Percentiles rank a stretch among this genome's conserved stretches.
These are phyloP conservation scores for Sesia bembeciformis DNA, from an alignment of 2,888 invertebrate species.

Conservation along the genomic window DNA sequence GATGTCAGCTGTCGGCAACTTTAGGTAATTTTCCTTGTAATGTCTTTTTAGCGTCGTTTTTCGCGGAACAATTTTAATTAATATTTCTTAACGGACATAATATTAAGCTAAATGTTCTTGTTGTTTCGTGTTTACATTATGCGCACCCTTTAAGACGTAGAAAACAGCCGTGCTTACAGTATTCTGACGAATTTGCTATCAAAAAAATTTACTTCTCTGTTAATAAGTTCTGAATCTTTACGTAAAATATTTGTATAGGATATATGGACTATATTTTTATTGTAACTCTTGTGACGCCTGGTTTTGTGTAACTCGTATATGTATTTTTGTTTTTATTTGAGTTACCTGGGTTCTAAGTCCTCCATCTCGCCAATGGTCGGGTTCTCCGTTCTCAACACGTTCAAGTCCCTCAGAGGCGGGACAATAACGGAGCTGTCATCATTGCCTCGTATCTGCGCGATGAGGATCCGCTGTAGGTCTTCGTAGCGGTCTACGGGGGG, in stretches of 20 bases:
- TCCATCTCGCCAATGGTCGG: constrained; percentile 82
- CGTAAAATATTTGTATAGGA: too few species aligned
- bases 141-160: constrained; percentile 4
- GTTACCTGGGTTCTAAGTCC: constrained; percentile 72
- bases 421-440: constrained; percentile 68
- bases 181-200: too few species aligned
- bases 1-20: constrained; percentile 71
- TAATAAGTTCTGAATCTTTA: too few species aligned
- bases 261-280: too few species aligned
- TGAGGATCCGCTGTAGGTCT: constrained; percentile 74
- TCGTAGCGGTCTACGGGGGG: constrained; percentile 75
- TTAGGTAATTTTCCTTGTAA: constrained; percentile 63
- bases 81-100: constrained; percentile 52
- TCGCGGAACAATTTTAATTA: constrained; percentile 65
- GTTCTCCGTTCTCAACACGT: constrained; percentile 73
- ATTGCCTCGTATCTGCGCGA: constrained; percentile 61
- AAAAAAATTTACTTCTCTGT: too few species aligned
- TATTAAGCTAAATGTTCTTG: constrained; percentile 17
- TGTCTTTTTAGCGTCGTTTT: constrained; percentile 63
- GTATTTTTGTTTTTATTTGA: too few species aligned
- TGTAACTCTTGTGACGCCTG: too few species aligned
- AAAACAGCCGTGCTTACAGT: constrained; percentile 5
- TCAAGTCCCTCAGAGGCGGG: constrained; percentile 69
- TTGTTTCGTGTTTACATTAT: constrained; percentile 21
- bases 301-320: too few species aligned